Percentiles rank a stretch among this genome's conserved stretches.
phyloP scores from a whole-genome alignment of 1,140 invertebrate species.

The Palaemon carinicauda region DNA sequence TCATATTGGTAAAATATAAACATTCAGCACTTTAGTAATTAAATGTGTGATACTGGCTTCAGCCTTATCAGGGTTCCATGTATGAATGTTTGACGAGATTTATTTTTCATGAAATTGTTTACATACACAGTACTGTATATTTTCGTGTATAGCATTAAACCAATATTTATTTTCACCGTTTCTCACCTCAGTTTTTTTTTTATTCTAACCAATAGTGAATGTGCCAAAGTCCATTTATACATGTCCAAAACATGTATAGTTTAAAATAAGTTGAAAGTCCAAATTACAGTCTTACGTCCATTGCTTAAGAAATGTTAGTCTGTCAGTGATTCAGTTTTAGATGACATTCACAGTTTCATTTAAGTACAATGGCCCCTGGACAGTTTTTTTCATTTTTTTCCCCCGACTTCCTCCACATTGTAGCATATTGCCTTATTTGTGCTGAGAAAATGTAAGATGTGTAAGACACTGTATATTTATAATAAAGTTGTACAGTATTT shows the following conservation, averaged over 20 bases:
- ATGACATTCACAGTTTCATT: neutral
- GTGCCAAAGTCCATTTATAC: conserved; percentile 22
- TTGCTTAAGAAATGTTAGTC: neutral
- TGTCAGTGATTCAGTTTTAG: neutral
- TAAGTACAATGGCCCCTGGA: neutral
- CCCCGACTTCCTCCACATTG: conserved; percentile 19
- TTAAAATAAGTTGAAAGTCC: neutral
- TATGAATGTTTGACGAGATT: too few relatives aligned
- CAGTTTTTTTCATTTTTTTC: too few relatives aligned
- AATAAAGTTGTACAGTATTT: conserved; percentile 31
- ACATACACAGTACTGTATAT: neutral
- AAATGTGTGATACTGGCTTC: too few relatives aligned
- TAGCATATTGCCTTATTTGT: conserved; percentile 45
- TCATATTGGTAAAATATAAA: too few relatives aligned
- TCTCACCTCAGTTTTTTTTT: neutral
- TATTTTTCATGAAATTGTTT: too few relatives aligned
- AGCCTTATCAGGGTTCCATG: too few relatives aligned
- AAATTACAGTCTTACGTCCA: neutral
- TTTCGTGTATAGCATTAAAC: neutral
- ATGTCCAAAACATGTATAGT: neutral
- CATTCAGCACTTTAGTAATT: too few relatives aligned
- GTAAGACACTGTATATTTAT: conserved; percentile 29
- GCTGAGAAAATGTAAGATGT: conserved; percentile 39
- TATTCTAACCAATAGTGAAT: neutral
- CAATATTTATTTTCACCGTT: neutral